Conservation (phyloP, 1,140 invertebrate genomes). For the Cyclina sinensis region DNA sequence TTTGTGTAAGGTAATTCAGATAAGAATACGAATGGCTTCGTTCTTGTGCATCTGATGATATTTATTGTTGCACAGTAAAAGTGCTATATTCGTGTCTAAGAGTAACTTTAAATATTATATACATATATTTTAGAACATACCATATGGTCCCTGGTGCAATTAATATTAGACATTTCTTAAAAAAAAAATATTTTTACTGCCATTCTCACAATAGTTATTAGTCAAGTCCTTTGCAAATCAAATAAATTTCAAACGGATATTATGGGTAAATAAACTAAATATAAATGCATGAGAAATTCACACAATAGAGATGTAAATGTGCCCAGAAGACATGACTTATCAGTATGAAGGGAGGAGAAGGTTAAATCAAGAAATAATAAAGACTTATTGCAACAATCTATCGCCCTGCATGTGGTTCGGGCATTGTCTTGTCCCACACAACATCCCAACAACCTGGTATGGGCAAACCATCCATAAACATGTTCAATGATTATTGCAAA, state of each 20-base stretch:
- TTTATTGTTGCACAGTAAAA: no score
- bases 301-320: not conserved
- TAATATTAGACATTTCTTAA: no score
- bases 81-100: no score
- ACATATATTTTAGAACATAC: no score
- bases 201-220: no score
- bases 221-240: no score
- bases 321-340: conserved; percentile 2
- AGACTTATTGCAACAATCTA: conserved; percentile 6
- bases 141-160: no score
- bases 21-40: no score
- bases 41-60: no score
- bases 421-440: not conserved
- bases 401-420: not conserved
- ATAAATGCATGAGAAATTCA: not conserved
- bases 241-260: not conserved
- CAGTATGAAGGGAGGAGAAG: not conserved
- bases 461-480: not conserved
- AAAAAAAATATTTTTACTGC: no score
- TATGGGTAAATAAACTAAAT: not conserved
- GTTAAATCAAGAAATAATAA: not conserved
- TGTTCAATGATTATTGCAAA: not conserved
- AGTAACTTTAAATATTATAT: no score
- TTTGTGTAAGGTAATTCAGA: no score
- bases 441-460: not conserved